A percentile compares a stretch with the other conserved stretches of the same genome.
Conservation (phyloP, 2,113 vertebrate genomes). For the Vidua chalybeata region DNA sequence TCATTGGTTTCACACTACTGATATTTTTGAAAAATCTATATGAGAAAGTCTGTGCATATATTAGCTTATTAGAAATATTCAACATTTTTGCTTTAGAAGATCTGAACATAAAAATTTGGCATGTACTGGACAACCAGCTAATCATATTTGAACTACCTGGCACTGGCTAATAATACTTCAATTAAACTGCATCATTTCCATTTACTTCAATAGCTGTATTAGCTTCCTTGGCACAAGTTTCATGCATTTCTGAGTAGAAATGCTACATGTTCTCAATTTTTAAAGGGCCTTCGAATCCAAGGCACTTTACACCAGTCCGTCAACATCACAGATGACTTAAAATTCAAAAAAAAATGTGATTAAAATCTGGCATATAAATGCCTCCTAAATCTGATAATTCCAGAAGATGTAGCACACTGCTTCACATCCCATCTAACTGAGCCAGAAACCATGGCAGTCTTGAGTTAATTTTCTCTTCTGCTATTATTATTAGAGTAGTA, state of each 20-base stretch:
- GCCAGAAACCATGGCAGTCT: background rate
- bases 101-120: background rate
- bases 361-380: background rate
- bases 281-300: slow-evolving; percentile 2
- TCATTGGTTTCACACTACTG: slow-evolving; percentile 23
- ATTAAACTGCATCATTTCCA: background rate
- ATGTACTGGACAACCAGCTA: background rate
- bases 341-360: slow-evolving; percentile 1
- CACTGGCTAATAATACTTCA: background rate
- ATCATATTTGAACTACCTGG: slow-evolving; percentile 7
- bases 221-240: background rate
- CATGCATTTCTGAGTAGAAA: background rate
- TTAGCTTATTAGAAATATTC: background rate
- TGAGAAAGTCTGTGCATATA: background rate
- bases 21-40: background rate
- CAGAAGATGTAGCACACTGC: background rate
- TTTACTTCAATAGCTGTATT: background rate
- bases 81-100: background rate
- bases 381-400: background rate
- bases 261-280: background rate
- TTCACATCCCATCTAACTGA: background rate
- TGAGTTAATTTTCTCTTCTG: background rate
- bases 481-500: background rate
- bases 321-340: background rate
- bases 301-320: background rate